Conservation (phyloP, 2,888 invertebrate genomes). For the Apodemia mormo region DNA sequence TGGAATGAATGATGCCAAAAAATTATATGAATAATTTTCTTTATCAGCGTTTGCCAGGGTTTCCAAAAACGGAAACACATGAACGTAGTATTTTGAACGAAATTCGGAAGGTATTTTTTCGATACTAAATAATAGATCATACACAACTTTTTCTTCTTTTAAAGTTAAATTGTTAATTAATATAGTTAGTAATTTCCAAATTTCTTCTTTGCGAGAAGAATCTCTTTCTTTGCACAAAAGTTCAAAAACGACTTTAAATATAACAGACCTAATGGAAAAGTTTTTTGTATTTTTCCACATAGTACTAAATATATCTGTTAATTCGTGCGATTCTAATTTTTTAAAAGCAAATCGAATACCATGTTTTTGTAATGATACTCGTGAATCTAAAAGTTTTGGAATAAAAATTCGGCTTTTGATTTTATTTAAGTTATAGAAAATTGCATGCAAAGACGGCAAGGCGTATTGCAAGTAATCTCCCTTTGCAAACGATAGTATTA, state of each 20-base stretch:
- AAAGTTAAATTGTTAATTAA: conserved; percentile 57
- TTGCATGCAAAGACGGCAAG: conserved; percentile 57
- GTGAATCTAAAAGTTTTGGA: conserved; percentile 49
- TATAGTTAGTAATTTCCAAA: conserved; percentile 52
- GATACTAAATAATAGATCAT: conserved; percentile 46
- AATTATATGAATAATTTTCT: conserved; percentile 35
- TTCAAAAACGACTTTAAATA: conserved; percentile 53
- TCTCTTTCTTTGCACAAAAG: conserved; percentile 52
- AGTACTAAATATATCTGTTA: conserved; percentile 48
- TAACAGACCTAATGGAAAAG: conserved; percentile 54
- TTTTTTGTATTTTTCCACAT: conserved; percentile 58
- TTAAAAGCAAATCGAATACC: conserved; percentile 55
- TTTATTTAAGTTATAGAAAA: conserved; percentile 56
- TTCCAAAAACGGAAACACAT: conserved; percentile 54
- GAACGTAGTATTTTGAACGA: conserved; percentile 49
- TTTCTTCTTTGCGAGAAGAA: conserved; percentile 39
- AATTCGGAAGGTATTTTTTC: conserved; percentile 46
- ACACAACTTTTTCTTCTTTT: conserved; percentile 57
- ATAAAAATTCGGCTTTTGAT: conserved; percentile 45
- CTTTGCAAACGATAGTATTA: conserved; percentile 55
- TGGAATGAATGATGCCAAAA: conserved; percentile 38
- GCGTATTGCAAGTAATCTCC: conserved; percentile 63
- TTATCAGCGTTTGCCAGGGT: conserved; percentile 40
- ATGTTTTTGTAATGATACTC: conserved; percentile 64
- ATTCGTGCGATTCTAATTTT: conserved; percentile 47